Evolutionary conservation across 2,113 vertebrate genomes (phyloP), one percentile per base, ranked within the genome.

Genomic region (Myotis brandtii): DNA sequence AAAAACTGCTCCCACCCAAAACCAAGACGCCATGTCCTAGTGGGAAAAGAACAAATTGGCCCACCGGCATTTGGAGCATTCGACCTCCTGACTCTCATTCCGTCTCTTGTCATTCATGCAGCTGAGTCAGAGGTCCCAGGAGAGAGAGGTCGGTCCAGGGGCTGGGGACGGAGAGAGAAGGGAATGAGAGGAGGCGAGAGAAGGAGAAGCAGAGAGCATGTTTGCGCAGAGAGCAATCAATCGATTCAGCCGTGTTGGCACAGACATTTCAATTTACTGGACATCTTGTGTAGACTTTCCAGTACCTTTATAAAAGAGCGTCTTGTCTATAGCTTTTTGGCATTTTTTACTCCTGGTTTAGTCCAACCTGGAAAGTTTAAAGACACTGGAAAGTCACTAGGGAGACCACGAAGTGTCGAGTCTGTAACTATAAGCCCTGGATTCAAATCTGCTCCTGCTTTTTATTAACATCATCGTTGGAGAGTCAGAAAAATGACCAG

Each of bases 81-180:
- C 93, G 96, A 94, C 97, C 96, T 94, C 56, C 69, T 43, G 90
- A 89, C 95, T 90, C 75, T 94, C 76, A 76, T 95, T 85, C 91
- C 79, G 96, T 97, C 96, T 85, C 94, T 73, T 93, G 86, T 93
- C 96, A 96, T 97, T 96, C 94, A 72, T 93, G 85, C 70, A 96
- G 96, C 96, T 96, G 96, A 97, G 84, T 96, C 95, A 96, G 95
- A 96, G 93, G 95, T 84, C 96, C 96, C 93, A 93, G 95, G 89
- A 93, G 91, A 91, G n/a, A 86, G 89, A 96, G 95, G 89, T 89
- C 75, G 84, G 94, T 89, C 89, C 20, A 59, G n/a, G 76, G 81
- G 75, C 10, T 3, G 89, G 67, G 91, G 83, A 77, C 89, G 92
- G 34, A 56, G 27, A 59, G 72, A 76, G 40, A 27, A 23, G 59